Evolutionary conservation across 2,888 invertebrate genomes (phyloP), one percentile per base, ranked within the genome.

Genomic region (Petrolisthes cinctipes): DNA sequence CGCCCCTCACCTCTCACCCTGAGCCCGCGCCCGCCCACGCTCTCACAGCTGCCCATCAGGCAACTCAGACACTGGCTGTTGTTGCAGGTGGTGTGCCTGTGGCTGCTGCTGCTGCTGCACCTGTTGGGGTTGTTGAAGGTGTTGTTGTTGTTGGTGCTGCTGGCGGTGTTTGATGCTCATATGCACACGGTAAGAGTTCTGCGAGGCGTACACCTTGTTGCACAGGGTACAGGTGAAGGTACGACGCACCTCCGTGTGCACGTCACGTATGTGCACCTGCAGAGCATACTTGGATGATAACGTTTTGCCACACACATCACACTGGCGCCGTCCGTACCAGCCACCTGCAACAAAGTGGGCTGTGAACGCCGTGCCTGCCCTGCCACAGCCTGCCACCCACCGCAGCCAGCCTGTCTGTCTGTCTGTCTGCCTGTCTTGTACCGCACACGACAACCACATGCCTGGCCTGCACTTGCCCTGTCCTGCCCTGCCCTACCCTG

Each of bases 181-280:
- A 76, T 90, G 90, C 76, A 90, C 90, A 57, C 90, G 84, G 80
- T 85, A 90, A 37, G 89, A 89, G 82, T 90, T 90, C 81, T 90
- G 86, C 53, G 90, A 89, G 23, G 94, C 93, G 92, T 94, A 94
- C 86, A 93, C 93, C 92, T 94, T 94, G 90, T 92, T 92, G 91
- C 94, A 94, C 91, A 93, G 92, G 90, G 92, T 92, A 91, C 94
- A 94, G 91, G 92, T 93, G 78, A 88, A 88, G 85, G 79, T 80
- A 68, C 88, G 87, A n/a, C 89, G 87, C 11, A 80, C 85, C 68
- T 88, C 81, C 57, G 89, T 86, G 88, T 89, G 89, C 73, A 89
- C 89, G 83, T 89, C 89, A 23, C 89, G 82, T 83, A 88, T 87
- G 86, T 89, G 89, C 73, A 89, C 88, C 87, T 89, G 89, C 51